Conservation (phyloP, 1,140 invertebrate genomes). For the Olivierus martensii region DNA sequence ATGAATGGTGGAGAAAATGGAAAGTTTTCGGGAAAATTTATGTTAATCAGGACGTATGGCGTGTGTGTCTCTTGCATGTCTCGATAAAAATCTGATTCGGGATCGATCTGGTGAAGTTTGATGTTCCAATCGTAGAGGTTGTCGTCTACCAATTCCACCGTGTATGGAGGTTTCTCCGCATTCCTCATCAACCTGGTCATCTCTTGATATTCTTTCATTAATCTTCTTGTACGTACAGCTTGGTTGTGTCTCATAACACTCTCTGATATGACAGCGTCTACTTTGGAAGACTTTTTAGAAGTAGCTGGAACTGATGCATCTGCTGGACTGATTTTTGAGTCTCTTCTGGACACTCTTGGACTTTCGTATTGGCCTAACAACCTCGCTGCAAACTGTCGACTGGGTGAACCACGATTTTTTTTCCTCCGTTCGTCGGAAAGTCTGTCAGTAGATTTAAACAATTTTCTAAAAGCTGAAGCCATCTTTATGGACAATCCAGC, state of each 20-base stretch:
- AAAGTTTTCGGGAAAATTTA: slow-evolving; percentile 77
- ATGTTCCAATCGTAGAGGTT: slow-evolving; percentile 91
- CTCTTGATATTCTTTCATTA: slow-evolving; percentile 89
- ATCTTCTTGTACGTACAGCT: slow-evolving; percentile 52
- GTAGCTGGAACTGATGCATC: slow-evolving; percentile 30
- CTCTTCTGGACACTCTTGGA: slow-evolving; percentile 32
- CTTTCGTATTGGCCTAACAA: slow-evolving; percentile 39
- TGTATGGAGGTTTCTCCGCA: slow-evolving; percentile 48
- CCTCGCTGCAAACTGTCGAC: slow-evolving; percentile 30
- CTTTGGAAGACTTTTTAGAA: neutral
- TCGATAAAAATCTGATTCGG: slow-evolving; percentile 47
- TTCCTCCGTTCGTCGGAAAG: slow-evolving; percentile 27
- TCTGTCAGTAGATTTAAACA: slow-evolving; percentile 41
- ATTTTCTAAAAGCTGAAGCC: slow-evolving; percentile 54
- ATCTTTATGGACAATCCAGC: slow-evolving; percentile 27
- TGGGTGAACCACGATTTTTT: neutral
- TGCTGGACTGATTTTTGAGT: slow-evolving; percentile 42
- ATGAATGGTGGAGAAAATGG: slow-evolving; percentile 92
- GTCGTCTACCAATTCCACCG: slow-evolving; percentile 81
- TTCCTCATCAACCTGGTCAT: slow-evolving; percentile 50
- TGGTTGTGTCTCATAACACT: slow-evolving; percentile 9
- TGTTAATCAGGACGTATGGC: slow-evolving; percentile 59
- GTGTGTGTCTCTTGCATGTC: slow-evolving; percentile 67
- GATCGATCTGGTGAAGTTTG: slow-evolving; percentile 63
- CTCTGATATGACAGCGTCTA: neutral